Conservation (phyloP, 2,888 invertebrate genomes). For the Theretra japonica region DNA sequence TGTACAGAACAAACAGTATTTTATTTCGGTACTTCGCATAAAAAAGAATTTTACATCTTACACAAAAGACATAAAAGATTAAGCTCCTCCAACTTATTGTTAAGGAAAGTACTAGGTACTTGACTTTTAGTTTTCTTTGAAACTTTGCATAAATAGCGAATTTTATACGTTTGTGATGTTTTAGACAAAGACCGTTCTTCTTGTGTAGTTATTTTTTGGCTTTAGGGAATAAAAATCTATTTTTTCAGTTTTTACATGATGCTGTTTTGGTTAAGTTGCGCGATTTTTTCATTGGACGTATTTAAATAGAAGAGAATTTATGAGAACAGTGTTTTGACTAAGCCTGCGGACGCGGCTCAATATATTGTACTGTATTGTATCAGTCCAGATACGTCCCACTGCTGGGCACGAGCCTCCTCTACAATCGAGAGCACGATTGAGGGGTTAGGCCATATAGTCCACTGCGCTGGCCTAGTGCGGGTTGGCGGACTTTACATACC, state of each 20-base stretch:
- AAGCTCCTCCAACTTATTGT: conserved; percentile 22
- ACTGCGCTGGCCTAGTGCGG: too few species aligned
- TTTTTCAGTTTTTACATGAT: not conserved
- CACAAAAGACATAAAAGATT: conserved; percentile 25
- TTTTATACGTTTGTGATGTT: conserved; percentile 7
- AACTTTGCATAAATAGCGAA: conserved; percentile 7
- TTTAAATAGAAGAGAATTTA: too few species aligned
- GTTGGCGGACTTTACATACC: too few species aligned
- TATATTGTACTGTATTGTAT: too few species aligned
- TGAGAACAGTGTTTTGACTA: too few species aligned
- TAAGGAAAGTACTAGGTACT: conserved; percentile 16
- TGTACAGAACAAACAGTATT: conserved; percentile 18
- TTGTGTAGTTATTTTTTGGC: not conserved
- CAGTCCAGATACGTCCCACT: too few species aligned
- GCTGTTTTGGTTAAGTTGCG: too few species aligned
- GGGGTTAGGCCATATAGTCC: too few species aligned
- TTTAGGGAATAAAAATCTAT: not conserved
- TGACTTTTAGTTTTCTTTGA: conserved; percentile 24
- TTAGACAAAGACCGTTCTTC: not conserved
- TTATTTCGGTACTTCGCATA: conserved; percentile 21
- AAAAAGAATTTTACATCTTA: conserved; percentile 24
- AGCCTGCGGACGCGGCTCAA: too few species aligned
- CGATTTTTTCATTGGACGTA: too few species aligned
- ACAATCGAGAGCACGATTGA: too few species aligned
- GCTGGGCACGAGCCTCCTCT: too few species aligned